Evolutionary conservation across 2,888 invertebrate species (phyloP).

Genomic region (Apamea sordens): DNA sequence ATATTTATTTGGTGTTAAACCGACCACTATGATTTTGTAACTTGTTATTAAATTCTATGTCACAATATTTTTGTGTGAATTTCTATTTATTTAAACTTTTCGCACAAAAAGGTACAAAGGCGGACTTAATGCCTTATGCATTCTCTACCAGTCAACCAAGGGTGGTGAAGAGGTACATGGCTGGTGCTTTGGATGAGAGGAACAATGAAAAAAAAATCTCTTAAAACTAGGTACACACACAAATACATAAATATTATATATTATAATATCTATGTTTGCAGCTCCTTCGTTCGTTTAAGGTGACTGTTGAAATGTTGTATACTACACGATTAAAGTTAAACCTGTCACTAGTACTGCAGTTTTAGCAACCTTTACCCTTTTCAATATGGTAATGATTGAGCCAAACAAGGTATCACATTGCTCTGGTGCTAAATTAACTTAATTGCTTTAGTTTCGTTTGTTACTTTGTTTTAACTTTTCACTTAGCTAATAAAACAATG

Average conservation of each 20-base stretch:
- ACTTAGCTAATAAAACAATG: not conserved
- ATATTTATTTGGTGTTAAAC: not conserved
- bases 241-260: too few relatives aligned
- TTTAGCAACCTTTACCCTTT: constrained; percentile 16
- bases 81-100: not conserved
- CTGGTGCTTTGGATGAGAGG: too few relatives aligned
- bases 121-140: too few relatives aligned
- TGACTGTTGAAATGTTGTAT: constrained; percentile 1
- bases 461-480: constrained; percentile 11
- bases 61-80: not conserved
- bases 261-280: not conserved
- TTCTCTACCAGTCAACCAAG: too few relatives aligned
- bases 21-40: not conserved
- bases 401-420: constrained; percentile 19
- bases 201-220: too few relatives aligned
- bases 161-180: too few relatives aligned
- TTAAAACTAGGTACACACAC: too few relatives aligned
- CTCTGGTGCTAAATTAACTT: constrained; percentile 29
- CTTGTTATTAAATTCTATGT: not conserved
- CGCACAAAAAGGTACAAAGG: too few relatives aligned
- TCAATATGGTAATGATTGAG: constrained; percentile 9
- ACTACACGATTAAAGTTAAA: not conserved
- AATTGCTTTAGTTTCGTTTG: constrained; percentile 9
- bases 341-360: constrained; percentile 7
- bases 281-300: constrained; percentile 4